phyloP scores from a whole-genome alignment of 1,140 invertebrate genomes.

The Tyrophagus putrescentiae region DNA sequence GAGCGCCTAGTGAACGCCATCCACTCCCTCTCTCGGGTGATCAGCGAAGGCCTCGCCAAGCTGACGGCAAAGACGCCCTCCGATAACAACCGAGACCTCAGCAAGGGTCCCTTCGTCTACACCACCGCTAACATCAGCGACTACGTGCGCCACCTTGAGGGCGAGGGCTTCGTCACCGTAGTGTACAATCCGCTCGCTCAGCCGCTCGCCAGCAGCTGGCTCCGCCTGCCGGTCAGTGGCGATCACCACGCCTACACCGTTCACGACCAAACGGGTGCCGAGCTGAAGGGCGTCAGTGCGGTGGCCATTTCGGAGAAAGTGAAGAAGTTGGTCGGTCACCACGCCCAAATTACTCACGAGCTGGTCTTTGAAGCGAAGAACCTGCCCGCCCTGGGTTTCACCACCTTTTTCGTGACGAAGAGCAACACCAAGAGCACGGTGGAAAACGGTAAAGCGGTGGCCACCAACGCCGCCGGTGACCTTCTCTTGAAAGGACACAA shows the following conservation, averaged over 20 bases:
- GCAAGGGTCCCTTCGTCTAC: slow-evolving; percentile 28
- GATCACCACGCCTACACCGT: slow-evolving; percentile 43
- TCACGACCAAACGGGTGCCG: slow-evolving; percentile 37
- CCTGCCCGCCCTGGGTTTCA: slow-evolving; percentile 37
- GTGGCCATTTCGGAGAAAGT: slow-evolving; percentile 29
- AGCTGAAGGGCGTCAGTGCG: slow-evolving; percentile 29
- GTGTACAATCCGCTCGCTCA: slow-evolving; percentile 66
- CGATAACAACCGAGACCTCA: slow-evolving; percentile 36
- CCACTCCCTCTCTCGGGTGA: slow-evolving; percentile 36
- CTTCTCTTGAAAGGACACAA: slow-evolving; percentile 11
- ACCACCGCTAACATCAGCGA: slow-evolving; percentile 41
- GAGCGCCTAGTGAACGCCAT: slow-evolving; percentile 34
- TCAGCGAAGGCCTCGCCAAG: slow-evolving; percentile 33
- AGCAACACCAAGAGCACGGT: background rate
- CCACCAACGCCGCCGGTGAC: slow-evolving; percentile 2
- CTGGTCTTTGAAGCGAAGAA: slow-evolving; percentile 33
- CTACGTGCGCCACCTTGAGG: slow-evolving; percentile 43
- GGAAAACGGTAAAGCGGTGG: background rate
- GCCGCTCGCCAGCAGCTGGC: slow-evolving; percentile 39
- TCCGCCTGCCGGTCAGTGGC: slow-evolving; percentile 53
- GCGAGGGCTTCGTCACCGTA: slow-evolving; percentile 46
- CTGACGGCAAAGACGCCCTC: background rate
- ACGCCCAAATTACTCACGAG: slow-evolving; percentile 31
- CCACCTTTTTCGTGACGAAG: slow-evolving; percentile 31
- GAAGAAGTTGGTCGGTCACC: slow-evolving; percentile 31